Conservation (phyloP, 2,113 vertebrate species). For the Variabilichromis moorii region DNA sequence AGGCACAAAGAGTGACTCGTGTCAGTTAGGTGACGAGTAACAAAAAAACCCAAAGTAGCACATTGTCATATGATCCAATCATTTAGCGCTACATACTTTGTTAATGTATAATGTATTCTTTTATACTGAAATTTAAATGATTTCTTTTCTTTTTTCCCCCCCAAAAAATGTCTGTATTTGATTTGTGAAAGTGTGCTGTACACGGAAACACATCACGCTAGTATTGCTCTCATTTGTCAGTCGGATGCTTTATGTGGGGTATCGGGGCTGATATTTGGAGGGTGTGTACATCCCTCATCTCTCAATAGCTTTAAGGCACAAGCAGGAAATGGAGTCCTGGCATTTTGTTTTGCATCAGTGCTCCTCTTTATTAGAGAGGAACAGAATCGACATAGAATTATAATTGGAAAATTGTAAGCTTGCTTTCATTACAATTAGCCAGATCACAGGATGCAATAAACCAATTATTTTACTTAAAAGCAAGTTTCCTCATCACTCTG, state of each 20-base stretch:
- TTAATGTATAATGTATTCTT: neutral
- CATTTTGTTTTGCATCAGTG: constrained; percentile 70
- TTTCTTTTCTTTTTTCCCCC: accelerated
- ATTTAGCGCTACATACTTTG: neutral
- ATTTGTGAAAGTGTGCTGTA: neutral
- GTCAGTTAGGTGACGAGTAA: neutral
- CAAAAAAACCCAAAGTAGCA: neutral
- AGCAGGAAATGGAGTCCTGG: constrained; percentile 69
- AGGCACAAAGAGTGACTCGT: constrained; percentile 8
- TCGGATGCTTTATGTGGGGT: constrained; percentile 21
- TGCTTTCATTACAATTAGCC: constrained; percentile 73
- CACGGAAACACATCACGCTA: neutral
- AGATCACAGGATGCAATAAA: constrained; percentile 72
- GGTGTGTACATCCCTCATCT: constrained; percentile 54
- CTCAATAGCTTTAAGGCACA: constrained; percentile 70
- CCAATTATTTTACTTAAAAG: constrained; percentile 74
- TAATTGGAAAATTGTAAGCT: constrained; percentile 74
- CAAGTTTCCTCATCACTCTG: constrained; percentile 48
- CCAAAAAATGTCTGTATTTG: neutral
- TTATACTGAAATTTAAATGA: neutral
- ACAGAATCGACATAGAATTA: constrained; percentile 66
- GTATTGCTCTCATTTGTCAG: neutral
- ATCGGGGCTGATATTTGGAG: constrained; percentile 41
- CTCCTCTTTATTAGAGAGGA: constrained; percentile 72
- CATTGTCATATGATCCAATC: neutral